Percentiles rank a stretch among this genome's conserved stretches.
Conservation (phyloP, 2,888 invertebrate species). For the Coenonympha glycerion region DNA sequence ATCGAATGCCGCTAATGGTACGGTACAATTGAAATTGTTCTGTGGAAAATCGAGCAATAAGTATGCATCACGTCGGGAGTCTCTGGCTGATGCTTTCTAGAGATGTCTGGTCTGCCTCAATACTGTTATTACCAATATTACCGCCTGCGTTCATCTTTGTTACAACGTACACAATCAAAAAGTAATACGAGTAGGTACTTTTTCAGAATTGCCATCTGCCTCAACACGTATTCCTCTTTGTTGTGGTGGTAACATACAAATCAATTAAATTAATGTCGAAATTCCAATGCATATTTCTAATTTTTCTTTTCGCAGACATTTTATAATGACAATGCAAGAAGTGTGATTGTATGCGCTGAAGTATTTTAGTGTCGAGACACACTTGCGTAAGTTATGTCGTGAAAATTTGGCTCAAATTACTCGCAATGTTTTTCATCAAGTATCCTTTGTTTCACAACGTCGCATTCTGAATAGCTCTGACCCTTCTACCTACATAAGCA, state of each 20-base stretch:
- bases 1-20: conserved; percentile 62
- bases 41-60: conserved; percentile 68
- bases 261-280: neutral
- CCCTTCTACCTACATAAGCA: too few relatives aligned
- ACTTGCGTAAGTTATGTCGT: too few relatives aligned
- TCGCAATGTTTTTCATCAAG: too few relatives aligned
- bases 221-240: too few relatives aligned
- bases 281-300: neutral
- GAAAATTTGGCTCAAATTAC: too few relatives aligned
- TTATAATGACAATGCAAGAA: too few relatives aligned
- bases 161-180: conserved; percentile 9
- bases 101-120: conserved; percentile 55
- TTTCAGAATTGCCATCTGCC: too few relatives aligned
- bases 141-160: conserved; percentile 25
- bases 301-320: too few relatives aligned
- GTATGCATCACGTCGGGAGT: conserved; percentile 64
- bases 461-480: too few relatives aligned
- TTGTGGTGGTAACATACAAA: neutral
- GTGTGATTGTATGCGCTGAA: too few relatives aligned
- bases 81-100: conserved; percentile 54
- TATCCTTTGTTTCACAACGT: too few relatives aligned
- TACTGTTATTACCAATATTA: conserved; percentile 48
- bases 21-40: conserved; percentile 65
- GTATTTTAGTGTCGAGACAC: too few relatives aligned
- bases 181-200: neutral